phyloP scores from a whole-genome alignment of 2,888 invertebrate species.

The Portevinia maculata region DNA sequence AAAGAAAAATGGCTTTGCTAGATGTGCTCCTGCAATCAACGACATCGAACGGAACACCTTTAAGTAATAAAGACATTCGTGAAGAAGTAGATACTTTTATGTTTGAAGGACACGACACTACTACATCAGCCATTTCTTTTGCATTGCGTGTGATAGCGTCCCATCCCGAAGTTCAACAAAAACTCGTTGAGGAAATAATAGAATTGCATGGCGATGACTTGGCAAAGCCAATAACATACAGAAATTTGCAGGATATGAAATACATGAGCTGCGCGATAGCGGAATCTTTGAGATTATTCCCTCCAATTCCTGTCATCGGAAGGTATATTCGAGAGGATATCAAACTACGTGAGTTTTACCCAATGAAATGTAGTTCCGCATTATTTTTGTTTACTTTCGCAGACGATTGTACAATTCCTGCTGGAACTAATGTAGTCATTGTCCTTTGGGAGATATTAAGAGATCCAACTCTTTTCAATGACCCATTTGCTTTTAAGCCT shows the following conservation, averaged over 20 bases:
- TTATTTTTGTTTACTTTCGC: constrained; percentile 58
- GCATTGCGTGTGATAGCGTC: constrained; percentile 79
- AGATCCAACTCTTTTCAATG: constrained; percentile 77
- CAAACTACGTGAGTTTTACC: constrained; percentile 83
- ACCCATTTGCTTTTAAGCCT: constrained; percentile 79
- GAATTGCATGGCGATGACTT: constrained; percentile 77
- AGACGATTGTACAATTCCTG: constrained; percentile 77
- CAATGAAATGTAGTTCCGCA: no score
- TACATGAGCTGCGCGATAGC: constrained; percentile 87
- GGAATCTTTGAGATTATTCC: constrained; percentile 86
- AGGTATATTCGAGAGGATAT: constrained; percentile 84
- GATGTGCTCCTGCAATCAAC: constrained; percentile 86
- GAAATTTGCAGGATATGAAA: constrained; percentile 77
- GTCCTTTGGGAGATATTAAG: constrained; percentile 79
- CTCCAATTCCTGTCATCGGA: constrained; percentile 86
- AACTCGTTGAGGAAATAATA: constrained; percentile 78
- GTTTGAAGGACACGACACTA: constrained; percentile 85
- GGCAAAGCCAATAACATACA: constrained; percentile 74
- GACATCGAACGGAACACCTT: constrained; percentile 84
- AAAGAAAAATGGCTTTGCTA: constrained; percentile 86
- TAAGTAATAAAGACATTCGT: constrained; percentile 85
- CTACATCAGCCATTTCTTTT: constrained; percentile 80
- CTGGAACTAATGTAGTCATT: constrained; percentile 78
- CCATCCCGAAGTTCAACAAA: constrained; percentile 78
- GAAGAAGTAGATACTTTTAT: constrained; percentile 90